Base-by-base conservation (phyloP, 2,888 invertebrate genomes). In the Acrobasis repandana region DNA sequence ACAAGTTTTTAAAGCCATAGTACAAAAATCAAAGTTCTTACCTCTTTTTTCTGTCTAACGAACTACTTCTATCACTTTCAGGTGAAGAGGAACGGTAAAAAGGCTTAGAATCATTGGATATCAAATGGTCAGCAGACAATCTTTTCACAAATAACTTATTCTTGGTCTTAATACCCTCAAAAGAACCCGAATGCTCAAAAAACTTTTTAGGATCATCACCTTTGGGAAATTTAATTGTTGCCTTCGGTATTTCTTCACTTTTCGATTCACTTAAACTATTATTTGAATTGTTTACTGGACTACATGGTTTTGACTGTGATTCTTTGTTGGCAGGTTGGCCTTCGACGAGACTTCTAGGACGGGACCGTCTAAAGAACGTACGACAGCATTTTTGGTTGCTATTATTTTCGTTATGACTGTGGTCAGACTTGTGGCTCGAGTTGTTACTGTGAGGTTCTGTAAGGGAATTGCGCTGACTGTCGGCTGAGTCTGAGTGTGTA, bases 21-120 rank as follows among this genome's bases (percentile, higher is more conserved):
- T 46, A 52, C 48, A 47, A 49, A 43, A 58, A 15, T 14, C 38
- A 10, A 20, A 20, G 14, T 51, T 69, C 76, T 74, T 80, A 91
- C 92, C 89, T 88, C 70, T 78, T 83, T 72, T 92, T 92, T 34
- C 92, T 80, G 68, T 92, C 92, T 67, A 92, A 73, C 28, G 92
- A 92, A 77, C 85, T 90, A 75, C 90, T 91, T 66, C 91, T 79
- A 63, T 91, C 91, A 81, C 90, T 92, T 61, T 92, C 92, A 43
- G 92, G 91, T 10, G 92, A 92, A n/a, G 91, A 88, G 0, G 89
- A 82, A n/a, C 77, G 82, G 61, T 79, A 91, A 18, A 90, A 69
- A 9, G 88, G 85, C 66, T 86, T 91, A 10, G 80, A 78, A 18
- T 92, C 91, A 82, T 73, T 90, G 18, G 90, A 80, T 72, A 92